Conservation (phyloP, 2,113 vertebrate species). For the human (Homo sapiens) region GRCh38 chr7:117874001-117874500, state of each 20-base stretch:
- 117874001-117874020: not conserved
- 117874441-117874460: slow-evolving; percentile 17
- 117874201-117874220: not conserved
- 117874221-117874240: not conserved
- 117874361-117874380: not conserved
- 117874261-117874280: not conserved
- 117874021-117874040: not conserved
- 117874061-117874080: not conserved
- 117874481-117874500: slow-evolving; percentile 71
- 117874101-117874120: not conserved
- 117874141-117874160: not conserved
- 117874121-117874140: not conserved
- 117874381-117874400: not conserved
- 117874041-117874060: not conserved
- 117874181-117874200: not conserved
- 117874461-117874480: slow-evolving; percentile 58
- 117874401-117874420: not conserved
- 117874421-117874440: not conserved
- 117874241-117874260: not conserved
- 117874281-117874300: not conserved
- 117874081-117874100: not conserved
- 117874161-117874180: not conserved
- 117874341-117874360: not conserved
- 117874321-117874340: not conserved
- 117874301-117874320: not conserved